A percentile compares a stretch with the other conserved stretches of the same genome.
These are phyloP conservation scores for Bovichtus variegatus DNA, from an alignment of 2,797 vertebrate species.

Conservation along the genomic window DNA sequence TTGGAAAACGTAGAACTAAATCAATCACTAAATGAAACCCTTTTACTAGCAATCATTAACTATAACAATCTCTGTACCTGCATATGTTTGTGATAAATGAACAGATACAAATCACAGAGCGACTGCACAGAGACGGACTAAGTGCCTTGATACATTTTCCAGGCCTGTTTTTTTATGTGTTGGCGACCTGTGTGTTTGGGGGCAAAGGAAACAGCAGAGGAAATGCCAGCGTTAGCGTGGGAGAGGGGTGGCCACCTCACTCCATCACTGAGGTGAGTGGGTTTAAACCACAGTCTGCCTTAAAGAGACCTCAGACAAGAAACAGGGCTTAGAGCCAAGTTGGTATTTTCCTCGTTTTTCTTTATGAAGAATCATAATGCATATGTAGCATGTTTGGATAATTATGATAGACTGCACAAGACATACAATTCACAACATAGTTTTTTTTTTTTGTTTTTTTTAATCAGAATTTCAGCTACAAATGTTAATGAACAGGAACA, in stretches of 20 bases:
- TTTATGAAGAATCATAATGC: conserved; percentile 5
- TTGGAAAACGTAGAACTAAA: neutral
- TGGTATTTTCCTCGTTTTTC: conserved; percentile 23
- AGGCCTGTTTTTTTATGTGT: conserved; percentile 64
- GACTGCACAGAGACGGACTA: conserved; percentile 14
- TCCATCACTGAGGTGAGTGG: conserved; percentile 70
- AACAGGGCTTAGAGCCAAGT: neutral
- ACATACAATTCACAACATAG: neutral
- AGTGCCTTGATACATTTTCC: conserved; percentile 64
- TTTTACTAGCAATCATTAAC: neutral
- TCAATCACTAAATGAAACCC: neutral
- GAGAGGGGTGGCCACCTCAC: conserved; percentile 65
- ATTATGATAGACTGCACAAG: neutral
- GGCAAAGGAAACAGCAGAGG: conserved; percentile 71
- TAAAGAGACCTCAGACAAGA: conserved; percentile 59
- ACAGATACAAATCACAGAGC: conserved; percentile 25
- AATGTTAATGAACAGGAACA: conserved; percentile 13
- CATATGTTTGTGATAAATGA: conserved; percentile 20
- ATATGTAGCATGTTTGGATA: neutral
- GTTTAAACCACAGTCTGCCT: conserved; percentile 71
- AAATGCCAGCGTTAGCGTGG: conserved; percentile 72
- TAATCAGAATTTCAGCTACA: neutral
- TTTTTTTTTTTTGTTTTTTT: no score
- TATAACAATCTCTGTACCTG: neutral
- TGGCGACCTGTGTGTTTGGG: conserved; percentile 57